These are phyloP conservation scores for Candidula unifasciata DNA, from an alignment of 2,888 invertebrate genomes.

Conservation along the genomic window DNA sequence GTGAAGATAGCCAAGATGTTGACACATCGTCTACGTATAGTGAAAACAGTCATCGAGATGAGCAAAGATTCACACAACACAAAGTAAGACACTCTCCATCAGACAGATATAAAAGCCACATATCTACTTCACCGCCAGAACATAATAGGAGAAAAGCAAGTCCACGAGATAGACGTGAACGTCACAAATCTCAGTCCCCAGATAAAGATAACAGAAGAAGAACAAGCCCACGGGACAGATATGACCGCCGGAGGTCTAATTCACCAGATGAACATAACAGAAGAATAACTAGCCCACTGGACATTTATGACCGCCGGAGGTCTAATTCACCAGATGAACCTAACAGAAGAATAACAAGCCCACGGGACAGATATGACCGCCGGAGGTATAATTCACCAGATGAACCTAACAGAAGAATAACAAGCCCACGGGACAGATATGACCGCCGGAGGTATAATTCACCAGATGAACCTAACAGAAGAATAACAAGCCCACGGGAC, in stretches of 20 bases:
- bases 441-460: not conserved
- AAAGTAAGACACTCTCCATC: not conserved
- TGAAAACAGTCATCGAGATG: too few relatives aligned
- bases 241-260: not conserved
- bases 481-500: not conserved
- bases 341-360: not conserved
- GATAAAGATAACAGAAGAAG: not conserved
- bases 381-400: not conserved
- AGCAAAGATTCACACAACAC: not conserved
- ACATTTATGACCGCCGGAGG: not conserved
- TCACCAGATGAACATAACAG: not conserved
- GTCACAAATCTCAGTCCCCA: not conserved
- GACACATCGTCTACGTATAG: not conserved
- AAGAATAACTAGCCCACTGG: too few relatives aligned
- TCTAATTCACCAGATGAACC: not conserved
- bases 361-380: not conserved
- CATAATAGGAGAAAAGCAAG: too few relatives aligned
- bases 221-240: too few relatives aligned
- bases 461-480: not conserved
- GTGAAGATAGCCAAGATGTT: not conserved
- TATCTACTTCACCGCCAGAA: not conserved
- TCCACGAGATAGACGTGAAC: too few relatives aligned
- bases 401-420: too few relatives aligned
- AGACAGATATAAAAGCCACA: constrained; percentile 1
- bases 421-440: too few relatives aligned